Evolutionary conservation across 2,888 invertebrate species (phyloP), one percentile per base, ranked within the genome.

Genomic region (Pecten maximus): DNA sequence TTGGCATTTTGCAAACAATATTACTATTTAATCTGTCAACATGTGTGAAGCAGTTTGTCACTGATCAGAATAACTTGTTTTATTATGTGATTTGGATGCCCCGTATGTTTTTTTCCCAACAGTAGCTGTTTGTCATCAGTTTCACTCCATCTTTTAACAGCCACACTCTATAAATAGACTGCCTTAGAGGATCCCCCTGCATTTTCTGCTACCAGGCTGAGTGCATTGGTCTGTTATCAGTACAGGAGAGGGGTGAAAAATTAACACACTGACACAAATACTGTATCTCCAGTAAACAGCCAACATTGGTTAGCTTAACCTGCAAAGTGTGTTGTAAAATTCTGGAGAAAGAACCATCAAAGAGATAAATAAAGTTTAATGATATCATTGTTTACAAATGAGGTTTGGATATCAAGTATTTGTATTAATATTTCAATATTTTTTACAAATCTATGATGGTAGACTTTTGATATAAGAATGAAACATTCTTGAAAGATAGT

Each of bases 191-290:
- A 74, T 74, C 74, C 74, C 74, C 74, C 74, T 74, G 74, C 74
- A 54, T 54, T 44, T 44, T 54, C 54, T 54, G 54, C 54, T 54
- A 3, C 54, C 54, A 74, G 74, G 74, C 74, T 74, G 35, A 74
- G 74, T 74, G 74, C 74, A 74, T 28, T 74, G 74, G 74, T 35
- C 74, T 74, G 74, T 74, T 74, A 74, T 74, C 74, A 74, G 74
- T 74, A 74, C 74, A 74, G 28, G 35, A 10, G 74, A 35, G 74
- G 35, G 74, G 74, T 74, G 74, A 74, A 74, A 74, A 74, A 74
- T 74, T 74, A 74, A 74, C 74, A 74, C 74, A 74, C 74, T 74
- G 74, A 74, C 74, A 74, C 74, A 74, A 74, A 74, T 74, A 74
- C 74, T 35, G 28, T 0, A 28, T 10, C 44, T 44, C 35, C 74